Evolutionary conservation across 92 coral and sea anemone genomes (phyloP).

Genomic region (Siderastrea radians): DNA sequence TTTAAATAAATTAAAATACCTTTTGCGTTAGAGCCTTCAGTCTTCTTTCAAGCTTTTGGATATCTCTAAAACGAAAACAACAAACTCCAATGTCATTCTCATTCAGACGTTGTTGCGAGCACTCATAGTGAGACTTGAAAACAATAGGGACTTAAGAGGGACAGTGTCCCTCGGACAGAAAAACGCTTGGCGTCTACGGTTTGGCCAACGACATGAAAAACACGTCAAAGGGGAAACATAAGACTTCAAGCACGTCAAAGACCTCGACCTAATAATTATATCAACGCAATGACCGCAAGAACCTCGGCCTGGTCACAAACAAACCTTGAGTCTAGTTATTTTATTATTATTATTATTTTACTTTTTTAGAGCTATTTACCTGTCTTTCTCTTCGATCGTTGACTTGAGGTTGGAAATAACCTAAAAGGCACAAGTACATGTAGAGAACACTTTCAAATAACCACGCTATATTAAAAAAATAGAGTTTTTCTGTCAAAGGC

Average conservation of each 20-base stretch:
- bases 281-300: too few species aligned
- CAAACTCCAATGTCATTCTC: neutral
- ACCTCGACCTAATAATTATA: too few species aligned
- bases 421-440: constrained; percentile 40
- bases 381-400: constrained; percentile 87
- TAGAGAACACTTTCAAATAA: too few species aligned
- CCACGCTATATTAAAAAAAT: too few species aligned
- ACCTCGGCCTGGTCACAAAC: too few species aligned
- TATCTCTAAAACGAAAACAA: constrained; percentile 72
- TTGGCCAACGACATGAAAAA: too few species aligned
- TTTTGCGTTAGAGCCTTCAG: constrained; percentile 87
- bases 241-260: neutral
- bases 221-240: neutral
- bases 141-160: too few species aligned
- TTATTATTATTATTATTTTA: neutral
- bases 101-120: neutral
- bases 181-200: too few species aligned
- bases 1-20: constrained; percentile 44
- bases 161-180: too few species aligned
- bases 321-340: too few species aligned
- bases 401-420: constrained; percentile 74
- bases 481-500: too few species aligned
- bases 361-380: constrained; percentile 29
- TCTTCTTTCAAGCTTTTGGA: constrained; percentile 93
- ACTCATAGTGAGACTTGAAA: too few species aligned